phyloP scores from a whole-genome alignment of 2,888 invertebrate genomes.

The Antheraea assamensis region DNA sequence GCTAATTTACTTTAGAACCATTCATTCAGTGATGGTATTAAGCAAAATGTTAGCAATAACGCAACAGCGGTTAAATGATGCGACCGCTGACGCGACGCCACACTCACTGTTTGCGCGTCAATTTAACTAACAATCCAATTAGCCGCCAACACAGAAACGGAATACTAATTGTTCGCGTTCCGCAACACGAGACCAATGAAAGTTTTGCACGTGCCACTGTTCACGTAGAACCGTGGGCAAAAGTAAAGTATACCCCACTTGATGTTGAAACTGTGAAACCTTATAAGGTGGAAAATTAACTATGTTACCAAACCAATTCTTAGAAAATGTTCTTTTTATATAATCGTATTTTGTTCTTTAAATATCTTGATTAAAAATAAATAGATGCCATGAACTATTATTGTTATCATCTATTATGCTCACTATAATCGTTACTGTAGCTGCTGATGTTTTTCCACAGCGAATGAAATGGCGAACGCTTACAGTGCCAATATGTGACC shows the following conservation, averaged over 20 bases:
- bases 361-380: neutral
- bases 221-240: neutral
- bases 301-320: neutral
- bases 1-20: neutral
- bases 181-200: slow-evolving; percentile 38
- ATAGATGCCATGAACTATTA: neutral
- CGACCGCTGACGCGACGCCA: slow-evolving; percentile 34
- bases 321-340: neutral
- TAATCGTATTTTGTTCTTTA: neutral
- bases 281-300: neutral
- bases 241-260: slow-evolving; percentile 1
- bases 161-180: slow-evolving; percentile 54
- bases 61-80: slow-evolving; percentile 36
- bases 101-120: slow-evolving; percentile 50
- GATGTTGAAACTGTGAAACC: neutral
- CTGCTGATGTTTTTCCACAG: no score
- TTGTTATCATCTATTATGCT: no score
- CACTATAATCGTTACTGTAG: no score
- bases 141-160: slow-evolving; percentile 48
- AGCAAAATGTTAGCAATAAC: slow-evolving; percentile 12
- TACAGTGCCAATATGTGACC: no score
- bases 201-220: slow-evolving; percentile 1
- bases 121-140: slow-evolving; percentile 65
- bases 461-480: no score
- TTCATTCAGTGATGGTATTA: slow-evolving; percentile 12